Evolutionary conservation across 2,113 vertebrate genomes (phyloP).

Genomic region (Procavia capensis): DNA sequence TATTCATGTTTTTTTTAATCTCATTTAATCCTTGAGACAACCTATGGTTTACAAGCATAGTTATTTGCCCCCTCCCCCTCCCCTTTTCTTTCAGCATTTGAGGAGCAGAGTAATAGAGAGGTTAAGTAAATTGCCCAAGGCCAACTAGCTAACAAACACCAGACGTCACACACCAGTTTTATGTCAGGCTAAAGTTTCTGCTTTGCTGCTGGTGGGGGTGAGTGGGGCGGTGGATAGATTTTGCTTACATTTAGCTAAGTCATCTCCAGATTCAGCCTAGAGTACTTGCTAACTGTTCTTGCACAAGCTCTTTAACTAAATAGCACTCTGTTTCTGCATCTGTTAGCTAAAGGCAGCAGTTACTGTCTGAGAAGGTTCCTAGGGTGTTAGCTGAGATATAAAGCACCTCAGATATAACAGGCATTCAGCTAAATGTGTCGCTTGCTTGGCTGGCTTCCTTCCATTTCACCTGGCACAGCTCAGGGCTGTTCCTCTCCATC

Average conservation of each 20-base stretch:
- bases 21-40: constrained; percentile 52
- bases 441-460: no score
- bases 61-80: neutral
- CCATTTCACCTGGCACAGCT: neutral
- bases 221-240: neutral
- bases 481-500: neutral
- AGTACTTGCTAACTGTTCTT: neutral
- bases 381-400: neutral
- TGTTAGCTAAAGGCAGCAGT: neutral
- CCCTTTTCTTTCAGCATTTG: neutral
- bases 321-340: neutral
- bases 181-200: neutral
- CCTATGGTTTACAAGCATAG: neutral
- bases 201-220: constrained; percentile 7
- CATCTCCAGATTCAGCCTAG: neutral
- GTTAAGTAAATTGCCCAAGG: constrained; percentile 17
- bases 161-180: neutral
- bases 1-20: constrained; percentile 53
- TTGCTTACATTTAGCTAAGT: constrained; percentile 32
- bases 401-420: neutral
- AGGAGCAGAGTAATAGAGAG: constrained; percentile 6
- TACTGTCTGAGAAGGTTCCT: neutral
- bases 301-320: neutral
- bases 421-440: neutral
- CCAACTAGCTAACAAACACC: constrained; percentile 24